Evolutionary conservation across 2,888 invertebrate species (phyloP).

Genomic region (Cosmia pyralina): DNA sequence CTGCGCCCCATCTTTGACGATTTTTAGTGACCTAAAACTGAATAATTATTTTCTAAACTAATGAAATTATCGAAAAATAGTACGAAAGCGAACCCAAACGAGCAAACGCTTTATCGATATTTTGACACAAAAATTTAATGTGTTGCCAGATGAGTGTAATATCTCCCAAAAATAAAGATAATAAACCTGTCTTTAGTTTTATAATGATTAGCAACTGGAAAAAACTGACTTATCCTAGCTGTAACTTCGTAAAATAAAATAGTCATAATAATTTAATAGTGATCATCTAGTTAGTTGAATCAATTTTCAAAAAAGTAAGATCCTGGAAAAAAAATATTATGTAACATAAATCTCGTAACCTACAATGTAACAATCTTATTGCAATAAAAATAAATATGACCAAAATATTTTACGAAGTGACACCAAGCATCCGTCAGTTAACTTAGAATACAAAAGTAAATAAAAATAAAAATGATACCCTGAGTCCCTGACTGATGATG

Average conservation of each 20-base stretch:
- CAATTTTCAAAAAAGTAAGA: not conserved
- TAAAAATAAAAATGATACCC: not conserved
- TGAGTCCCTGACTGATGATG: not conserved
- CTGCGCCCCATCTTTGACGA: constrained; percentile 95
- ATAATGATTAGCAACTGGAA: too few relatives aligned
- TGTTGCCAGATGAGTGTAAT: constrained; percentile 16
- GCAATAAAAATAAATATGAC: not conserved
- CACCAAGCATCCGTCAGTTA: not conserved
- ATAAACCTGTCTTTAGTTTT: not conserved
- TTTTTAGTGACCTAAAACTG: constrained; percentile 31
- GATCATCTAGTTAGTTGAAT: not conserved
- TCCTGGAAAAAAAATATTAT: not conserved
- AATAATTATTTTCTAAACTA: constrained; percentile 7
- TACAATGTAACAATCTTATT: too few relatives aligned
- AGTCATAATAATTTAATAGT: not conserved
- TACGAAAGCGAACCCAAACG: constrained; percentile 12
- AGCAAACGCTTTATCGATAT: constrained; percentile 48
- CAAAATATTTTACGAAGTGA: not conserved
- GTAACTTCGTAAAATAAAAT: not conserved
- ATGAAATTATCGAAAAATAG: constrained; percentile 13
- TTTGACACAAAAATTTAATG: constrained; percentile 23
- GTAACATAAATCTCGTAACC: too few relatives aligned
- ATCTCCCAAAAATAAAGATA: constrained; percentile 9
- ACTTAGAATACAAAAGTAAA: not conserved
- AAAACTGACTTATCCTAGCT: not conserved